Evolutionary conservation across 1,140 invertebrate genomes (phyloP).

Genomic region (Anastatus disparis): DNA sequence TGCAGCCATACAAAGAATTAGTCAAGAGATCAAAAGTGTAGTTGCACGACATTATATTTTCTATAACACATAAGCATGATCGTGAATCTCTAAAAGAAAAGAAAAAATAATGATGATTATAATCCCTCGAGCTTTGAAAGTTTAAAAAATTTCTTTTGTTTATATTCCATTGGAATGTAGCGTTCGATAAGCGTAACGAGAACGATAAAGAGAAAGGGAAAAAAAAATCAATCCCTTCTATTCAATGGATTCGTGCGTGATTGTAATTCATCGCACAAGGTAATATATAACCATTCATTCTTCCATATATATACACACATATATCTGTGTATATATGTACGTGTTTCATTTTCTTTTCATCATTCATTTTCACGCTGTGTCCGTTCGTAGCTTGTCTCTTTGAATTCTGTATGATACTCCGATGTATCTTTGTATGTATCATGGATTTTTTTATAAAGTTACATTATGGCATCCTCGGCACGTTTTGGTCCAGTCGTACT

Average conservation of each 20-base stretch:
- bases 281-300: background rate
- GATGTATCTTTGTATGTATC: too few relatives aligned
- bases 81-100: background rate
- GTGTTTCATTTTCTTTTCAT: background rate
- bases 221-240: background rate
- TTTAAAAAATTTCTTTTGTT: conserved; percentile 5
- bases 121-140: background rate
- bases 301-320: background rate
- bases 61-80: background rate
- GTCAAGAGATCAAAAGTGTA: too few relatives aligned
- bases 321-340: background rate
- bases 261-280: background rate
- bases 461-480: too few relatives aligned
- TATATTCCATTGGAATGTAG: background rate
- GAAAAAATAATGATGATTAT: background rate
- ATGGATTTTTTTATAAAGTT: too few relatives aligned
- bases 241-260: background rate
- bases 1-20: too few relatives aligned
- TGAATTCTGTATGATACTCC: too few relatives aligned
- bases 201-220: too few relatives aligned
- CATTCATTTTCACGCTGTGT: background rate
- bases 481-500: too few relatives aligned
- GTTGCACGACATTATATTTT: background rate
- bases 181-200: background rate
- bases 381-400: too few relatives aligned